A percentile compares a stretch with the other conserved stretches of the same genome.
Conservation (phyloP, 1,140 invertebrate species). For the Cryptotermes secundus region DNA sequence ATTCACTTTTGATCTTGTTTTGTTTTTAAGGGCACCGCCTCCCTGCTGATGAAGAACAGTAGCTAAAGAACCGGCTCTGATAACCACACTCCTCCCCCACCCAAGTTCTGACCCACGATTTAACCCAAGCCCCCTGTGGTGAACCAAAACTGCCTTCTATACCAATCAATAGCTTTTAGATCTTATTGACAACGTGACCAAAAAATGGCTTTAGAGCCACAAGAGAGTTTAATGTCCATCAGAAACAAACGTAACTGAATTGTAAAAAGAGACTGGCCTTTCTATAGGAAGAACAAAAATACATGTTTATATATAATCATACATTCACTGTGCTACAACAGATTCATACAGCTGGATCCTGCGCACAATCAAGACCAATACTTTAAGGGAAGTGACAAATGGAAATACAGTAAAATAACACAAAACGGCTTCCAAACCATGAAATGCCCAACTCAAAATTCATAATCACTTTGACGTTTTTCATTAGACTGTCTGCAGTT, state of each 20-base stretch:
- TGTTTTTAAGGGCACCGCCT: conserved; percentile 10
- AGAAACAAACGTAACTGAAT: background rate
- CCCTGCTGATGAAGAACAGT: conserved; percentile 2
- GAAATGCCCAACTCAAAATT: too few species aligned
- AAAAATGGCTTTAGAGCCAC: background rate
- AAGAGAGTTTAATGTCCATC: background rate
- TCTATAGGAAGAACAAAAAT: background rate
- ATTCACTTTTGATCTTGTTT: conserved; percentile 18
- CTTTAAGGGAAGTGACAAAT: too few species aligned
- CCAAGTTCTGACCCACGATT: background rate
- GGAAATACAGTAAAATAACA: too few species aligned
- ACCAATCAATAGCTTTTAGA: conserved; percentile 16
- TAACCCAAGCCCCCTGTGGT: background rate
- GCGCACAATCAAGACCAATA: too few species aligned
- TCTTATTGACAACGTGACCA: background rate
- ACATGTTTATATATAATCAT: background rate
- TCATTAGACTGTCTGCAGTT: too few species aligned
- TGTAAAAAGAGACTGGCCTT: background rate
- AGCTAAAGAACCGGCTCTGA: conserved; percentile 4
- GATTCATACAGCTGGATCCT: too few species aligned
- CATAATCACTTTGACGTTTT: too few species aligned
- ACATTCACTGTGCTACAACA: too few species aligned
- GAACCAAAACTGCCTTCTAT: background rate
- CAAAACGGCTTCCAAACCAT: too few species aligned
- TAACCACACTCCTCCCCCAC: background rate